A percentile compares a stretch with the other conserved stretches of the same genome.
These are phyloP conservation scores for Drosophila kurseongensis DNA, from an alignment of 1,140 invertebrate genomes.

Conservation along the genomic window DNA sequence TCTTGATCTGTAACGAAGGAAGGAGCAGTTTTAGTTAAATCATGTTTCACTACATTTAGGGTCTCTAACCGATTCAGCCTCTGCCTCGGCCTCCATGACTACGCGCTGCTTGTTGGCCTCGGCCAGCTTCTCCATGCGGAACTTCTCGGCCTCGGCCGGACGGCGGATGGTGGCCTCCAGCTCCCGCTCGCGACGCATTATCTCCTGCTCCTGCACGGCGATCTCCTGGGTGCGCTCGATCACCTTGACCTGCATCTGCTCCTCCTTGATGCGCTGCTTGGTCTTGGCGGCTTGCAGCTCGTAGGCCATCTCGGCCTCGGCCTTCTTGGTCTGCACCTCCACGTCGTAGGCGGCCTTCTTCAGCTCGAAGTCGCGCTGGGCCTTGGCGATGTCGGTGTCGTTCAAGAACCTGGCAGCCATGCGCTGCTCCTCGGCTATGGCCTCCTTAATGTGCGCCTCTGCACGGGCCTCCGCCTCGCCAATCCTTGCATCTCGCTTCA, in stretches of 20 bases:
- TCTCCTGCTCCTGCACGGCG: conserved; percentile 95
- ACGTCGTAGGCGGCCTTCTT: conserved; percentile 99
- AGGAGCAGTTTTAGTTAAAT: not conserved
- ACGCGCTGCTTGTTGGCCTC: conserved; percentile 95
- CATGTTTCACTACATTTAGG: conserved; percentile 86
- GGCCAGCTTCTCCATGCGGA: conserved; percentile 95
- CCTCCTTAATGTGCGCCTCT: conserved; percentile 96
- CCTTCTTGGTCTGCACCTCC: conserved; percentile 97
- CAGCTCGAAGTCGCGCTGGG: conserved; percentile 97
- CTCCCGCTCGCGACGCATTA: conserved; percentile 93
- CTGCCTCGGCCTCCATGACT: conserved; percentile 96
- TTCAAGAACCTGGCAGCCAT: conserved; percentile 96
- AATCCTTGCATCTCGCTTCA: conserved; percentile 97
- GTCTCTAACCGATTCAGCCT: conserved; percentile 90
- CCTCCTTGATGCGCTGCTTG: conserved; percentile 97
- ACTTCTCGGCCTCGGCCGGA: conserved; percentile 98
- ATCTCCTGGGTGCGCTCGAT: conserved; percentile 97
- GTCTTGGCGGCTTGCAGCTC: conserved; percentile 98
- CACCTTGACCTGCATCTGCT: conserved; percentile 98
- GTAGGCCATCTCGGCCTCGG: conserved; percentile 97
- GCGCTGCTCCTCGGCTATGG: conserved; percentile 97
- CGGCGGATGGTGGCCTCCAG: conserved; percentile 95
- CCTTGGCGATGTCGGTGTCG: conserved; percentile 98
- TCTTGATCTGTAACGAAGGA: conserved; percentile 78
- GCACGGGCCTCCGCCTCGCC: conserved; percentile 97